phyloP scores from a whole-genome alignment of 2,797 vertebrate species.

The Fratercula arctica region DNA sequence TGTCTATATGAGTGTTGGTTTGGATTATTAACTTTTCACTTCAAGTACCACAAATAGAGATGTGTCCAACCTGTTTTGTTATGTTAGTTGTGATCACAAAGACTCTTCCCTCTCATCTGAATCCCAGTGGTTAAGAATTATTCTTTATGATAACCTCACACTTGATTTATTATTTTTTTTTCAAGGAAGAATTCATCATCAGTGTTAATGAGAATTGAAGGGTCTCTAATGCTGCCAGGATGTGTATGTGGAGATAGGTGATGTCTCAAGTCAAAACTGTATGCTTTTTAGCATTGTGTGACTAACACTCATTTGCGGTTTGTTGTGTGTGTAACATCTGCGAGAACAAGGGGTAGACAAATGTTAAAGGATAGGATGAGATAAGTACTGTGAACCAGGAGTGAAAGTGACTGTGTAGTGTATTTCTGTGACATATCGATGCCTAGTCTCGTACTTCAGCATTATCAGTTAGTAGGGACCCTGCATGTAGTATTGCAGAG shows the following conservation, averaged over 20 bases:
- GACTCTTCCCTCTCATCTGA: not conserved
- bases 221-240: not conserved
- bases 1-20: not conserved
- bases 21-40: not conserved
- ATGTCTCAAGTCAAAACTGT: not conserved
- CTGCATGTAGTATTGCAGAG: not conserved
- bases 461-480: not conserved
- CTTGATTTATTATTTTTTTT: not conserved
- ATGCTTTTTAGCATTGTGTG: not conserved
- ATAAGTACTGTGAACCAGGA: not conserved
- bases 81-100: not conserved
- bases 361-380: not conserved
- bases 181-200: not conserved
- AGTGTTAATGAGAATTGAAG: not conserved
- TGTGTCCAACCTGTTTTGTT: not conserved
- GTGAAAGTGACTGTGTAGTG: accelerated
- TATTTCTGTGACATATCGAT: accelerated
- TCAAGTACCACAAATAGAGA: not conserved
- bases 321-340: not conserved
- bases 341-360: not conserved
- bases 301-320: not conserved
- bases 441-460: accelerated
- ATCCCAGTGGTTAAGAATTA: not conserved
- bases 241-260: not conserved
- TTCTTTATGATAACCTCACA: not conserved